Percentiles rank a stretch among this genome's conserved stretches.
Evolutionary conservation across 2,113 vertebrate genomes (phyloP).

Genomic region (Rhabdomys dilectus): DNA sequence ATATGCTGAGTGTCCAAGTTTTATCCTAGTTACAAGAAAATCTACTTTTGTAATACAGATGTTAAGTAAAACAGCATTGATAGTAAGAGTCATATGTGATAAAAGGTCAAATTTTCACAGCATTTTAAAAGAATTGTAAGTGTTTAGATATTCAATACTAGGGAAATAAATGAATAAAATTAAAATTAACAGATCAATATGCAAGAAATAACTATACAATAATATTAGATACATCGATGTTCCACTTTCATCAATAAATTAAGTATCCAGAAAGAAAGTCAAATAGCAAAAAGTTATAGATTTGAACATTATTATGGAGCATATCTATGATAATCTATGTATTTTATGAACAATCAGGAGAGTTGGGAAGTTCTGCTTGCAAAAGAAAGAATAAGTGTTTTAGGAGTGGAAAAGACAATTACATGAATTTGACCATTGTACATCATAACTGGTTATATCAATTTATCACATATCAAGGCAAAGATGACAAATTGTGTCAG

Average conservation of each 20-base stretch:
- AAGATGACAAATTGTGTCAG: neutral
- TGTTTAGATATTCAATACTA: neutral
- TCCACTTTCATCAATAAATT: neutral
- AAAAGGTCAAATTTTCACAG: neutral
- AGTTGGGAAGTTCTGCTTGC: neutral
- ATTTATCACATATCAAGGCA: neutral
- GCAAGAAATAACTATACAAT: neutral
- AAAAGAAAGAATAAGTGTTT: neutral
- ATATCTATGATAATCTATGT: neutral
- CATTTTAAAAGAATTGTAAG: neutral
- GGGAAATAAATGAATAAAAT: neutral
- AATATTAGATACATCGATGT: neutral
- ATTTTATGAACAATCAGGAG: neutral
- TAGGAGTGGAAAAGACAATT: neutral
- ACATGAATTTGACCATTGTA: neutral
- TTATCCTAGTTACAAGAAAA: neutral
- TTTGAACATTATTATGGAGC: neutral
- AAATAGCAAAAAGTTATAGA: neutral
- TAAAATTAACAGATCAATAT: neutral
- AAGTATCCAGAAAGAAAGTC: neutral
- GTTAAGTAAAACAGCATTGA: neutral
- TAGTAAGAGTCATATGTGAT: neutral
- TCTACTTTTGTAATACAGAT: neutral
- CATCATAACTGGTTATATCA: neutral
- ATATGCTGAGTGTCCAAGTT: neutral